Evolutionary conservation across 2,888 invertebrate genomes (phyloP), one percentile per base, ranked within the genome.

Genomic region (Ischnura elegans): DNA sequence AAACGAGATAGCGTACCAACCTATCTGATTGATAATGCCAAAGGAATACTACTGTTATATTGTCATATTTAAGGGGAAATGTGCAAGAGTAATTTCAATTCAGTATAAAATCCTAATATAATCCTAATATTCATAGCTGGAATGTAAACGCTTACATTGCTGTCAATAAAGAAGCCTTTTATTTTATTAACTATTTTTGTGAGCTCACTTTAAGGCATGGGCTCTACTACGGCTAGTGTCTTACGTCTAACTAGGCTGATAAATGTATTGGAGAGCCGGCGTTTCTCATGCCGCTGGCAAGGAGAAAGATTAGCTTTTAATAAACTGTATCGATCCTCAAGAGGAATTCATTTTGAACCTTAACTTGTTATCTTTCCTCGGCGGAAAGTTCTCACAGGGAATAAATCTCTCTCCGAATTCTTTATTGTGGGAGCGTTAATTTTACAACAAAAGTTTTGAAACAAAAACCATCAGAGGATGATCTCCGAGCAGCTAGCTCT

Each of bases 401-500:
- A 76, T 76, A 76, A 76, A 76, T 76, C 76, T 36, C 16, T 16
- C 10, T 10, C 36, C 36, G 76, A 76, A 36, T n/a, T 76, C 76
- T 36, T 76, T 76, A 13, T 76, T 36, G 36, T 76, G 36, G 29
- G 36, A 76, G 36, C 76, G 76, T 76, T 76, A 76, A 76, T 76
- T 76, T 76, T 76, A 29, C 76, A 36, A 10, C 29, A 36, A 76
- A 76, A 76, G 76, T 76, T 76, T 76, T 36, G 76, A 13, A 76
- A 76, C 36, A 76, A 36, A 76, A 76, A 76, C 76, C 76, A 76
- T 36, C 29, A 76, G 13, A 76, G 36, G 76, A 76, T 76, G 76
- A 76, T 76, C 76, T 76, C 36, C 76, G 0, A 1, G 2, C 76
- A 76, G 36, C 36, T 16, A 10, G 76, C 36, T 29, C 5, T 76